A percentile compares a stretch with the other conserved stretches of the same genome.
Conservation (phyloP, 1,140 invertebrate genomes). For the Ridgeia piscesae region DNA sequence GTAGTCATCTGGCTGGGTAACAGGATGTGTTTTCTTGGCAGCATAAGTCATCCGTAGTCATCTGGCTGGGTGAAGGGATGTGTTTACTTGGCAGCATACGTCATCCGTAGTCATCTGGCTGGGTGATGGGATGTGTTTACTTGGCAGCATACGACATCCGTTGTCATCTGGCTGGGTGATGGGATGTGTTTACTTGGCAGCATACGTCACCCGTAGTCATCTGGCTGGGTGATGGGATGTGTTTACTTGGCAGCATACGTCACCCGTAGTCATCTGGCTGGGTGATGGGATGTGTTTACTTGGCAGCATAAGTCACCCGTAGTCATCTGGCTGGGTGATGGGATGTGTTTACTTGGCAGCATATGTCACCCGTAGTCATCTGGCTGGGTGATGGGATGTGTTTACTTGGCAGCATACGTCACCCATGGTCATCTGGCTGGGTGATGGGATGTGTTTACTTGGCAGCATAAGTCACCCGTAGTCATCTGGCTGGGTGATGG, state of each 20-base stretch:
- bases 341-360: neutral
- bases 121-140: neutral
- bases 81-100: neutral
- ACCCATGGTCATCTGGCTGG: neutral
- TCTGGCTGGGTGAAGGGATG: neutral
- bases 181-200: neutral
- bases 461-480: neutral
- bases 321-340: neutral
- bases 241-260: neutral
- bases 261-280: neutral
- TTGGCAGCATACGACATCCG: neutral
- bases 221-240: neutral
- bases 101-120: neutral
- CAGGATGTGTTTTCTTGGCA: neutral
- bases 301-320: neutral
- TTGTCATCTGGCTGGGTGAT: neutral
- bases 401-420: neutral
- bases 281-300: neutral
- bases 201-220: neutral
- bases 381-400: neutral
- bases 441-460: neutral
- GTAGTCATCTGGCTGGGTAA: neutral
- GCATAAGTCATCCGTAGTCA: neutral
- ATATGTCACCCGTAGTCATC: neutral
- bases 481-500: neutral